Evolutionary conservation across 1,140 invertebrate species (phyloP).

Genomic region (Samia ricini): DNA sequence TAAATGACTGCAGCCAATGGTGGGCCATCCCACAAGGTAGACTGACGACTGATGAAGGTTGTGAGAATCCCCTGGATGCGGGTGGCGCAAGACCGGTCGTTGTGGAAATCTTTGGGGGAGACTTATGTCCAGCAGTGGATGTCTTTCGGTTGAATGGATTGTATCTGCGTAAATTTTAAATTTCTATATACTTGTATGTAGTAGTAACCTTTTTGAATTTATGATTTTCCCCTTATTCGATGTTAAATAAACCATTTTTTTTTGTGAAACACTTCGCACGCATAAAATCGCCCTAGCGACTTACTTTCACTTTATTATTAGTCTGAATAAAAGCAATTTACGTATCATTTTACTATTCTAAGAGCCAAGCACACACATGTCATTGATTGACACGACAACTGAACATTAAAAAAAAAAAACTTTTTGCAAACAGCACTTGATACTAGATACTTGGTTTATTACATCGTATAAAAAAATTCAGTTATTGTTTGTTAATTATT

Average conservation of each 20-base stretch:
- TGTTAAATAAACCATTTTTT: background rate
- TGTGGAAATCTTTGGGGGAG: no score
- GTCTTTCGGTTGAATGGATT: no score
- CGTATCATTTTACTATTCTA: constrained; percentile 50
- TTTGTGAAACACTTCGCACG: background rate
- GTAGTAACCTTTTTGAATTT: constrained; percentile 12
- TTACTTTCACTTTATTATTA: constrained; percentile 57
- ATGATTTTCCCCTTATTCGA: background rate
- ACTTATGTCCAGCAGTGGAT: no score
- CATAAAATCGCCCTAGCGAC: constrained; percentile 27
- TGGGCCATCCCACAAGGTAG: no score
- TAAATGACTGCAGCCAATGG: no score
- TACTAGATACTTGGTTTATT: constrained; percentile 18
- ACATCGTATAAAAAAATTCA: constrained; percentile 30
- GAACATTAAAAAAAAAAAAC: constrained; percentile 47
- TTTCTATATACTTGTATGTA: background rate
- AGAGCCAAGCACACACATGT: constrained; percentile 54
- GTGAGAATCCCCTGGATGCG: no score
- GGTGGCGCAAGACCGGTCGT: no score
- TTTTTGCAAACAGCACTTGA: constrained; percentile 41
- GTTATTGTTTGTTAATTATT: background rate
- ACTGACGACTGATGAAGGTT: no score
- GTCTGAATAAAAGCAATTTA: constrained; percentile 49
- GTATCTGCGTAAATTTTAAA: no score
- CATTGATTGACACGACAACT: constrained; percentile 55